Percentiles rank a stretch among this genome's conserved stretches.
These are phyloP conservation scores for Caenorhabditis briggsae DNA, from an alignment of 1,140 invertebrate genomes.

Conservation along the genomic window DNA sequence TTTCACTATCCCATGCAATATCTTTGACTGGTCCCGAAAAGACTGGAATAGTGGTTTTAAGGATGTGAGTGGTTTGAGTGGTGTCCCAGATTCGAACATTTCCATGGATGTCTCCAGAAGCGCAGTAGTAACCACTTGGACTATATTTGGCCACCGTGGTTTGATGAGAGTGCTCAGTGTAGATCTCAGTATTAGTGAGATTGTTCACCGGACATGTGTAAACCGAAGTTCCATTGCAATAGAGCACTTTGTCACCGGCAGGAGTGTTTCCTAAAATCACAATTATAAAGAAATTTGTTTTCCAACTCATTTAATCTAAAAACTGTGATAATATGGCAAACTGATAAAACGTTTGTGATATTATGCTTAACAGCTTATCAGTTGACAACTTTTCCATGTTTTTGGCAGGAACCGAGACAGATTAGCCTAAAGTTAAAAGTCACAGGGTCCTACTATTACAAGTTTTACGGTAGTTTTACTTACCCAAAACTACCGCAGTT, in stretches of 20 bases:
- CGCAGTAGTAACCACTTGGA: slow-evolving; percentile 88
- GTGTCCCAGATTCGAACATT: slow-evolving; percentile 99
- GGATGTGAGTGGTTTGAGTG: slow-evolving; percentile 94
- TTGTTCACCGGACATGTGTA: slow-evolving; percentile 9
- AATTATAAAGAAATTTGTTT: neutral
- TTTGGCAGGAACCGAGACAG: too few species aligned
- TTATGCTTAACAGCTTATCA: too few species aligned
- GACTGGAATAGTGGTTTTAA: slow-evolving; percentile 91
- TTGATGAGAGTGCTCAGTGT: slow-evolving; percentile 94
- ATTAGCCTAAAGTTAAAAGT: too few species aligned
- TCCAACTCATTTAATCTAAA: too few species aligned
- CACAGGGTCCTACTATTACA: neutral
- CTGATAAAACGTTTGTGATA: too few species aligned
- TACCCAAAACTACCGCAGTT: slow-evolving; percentile 21
- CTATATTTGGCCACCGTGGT: slow-evolving; percentile 98
- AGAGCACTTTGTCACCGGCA: slow-evolving; percentile 10
- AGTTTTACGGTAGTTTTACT: neutral
- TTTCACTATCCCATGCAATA: slow-evolving; percentile 95
- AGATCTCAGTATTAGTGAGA: slow-evolving; percentile 83
- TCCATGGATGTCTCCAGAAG: slow-evolving; percentile 93
- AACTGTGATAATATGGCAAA: too few species aligned
- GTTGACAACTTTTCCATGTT: too few species aligned
- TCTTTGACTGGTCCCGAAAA: slow-evolving; percentile 95
- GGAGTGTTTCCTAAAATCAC: slow-evolving; percentile 21
- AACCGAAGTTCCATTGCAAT: slow-evolving; percentile 51